phyloP scores from a whole-genome alignment of 2,888 invertebrate species.

The Dicranocentrus wangi region DNA sequence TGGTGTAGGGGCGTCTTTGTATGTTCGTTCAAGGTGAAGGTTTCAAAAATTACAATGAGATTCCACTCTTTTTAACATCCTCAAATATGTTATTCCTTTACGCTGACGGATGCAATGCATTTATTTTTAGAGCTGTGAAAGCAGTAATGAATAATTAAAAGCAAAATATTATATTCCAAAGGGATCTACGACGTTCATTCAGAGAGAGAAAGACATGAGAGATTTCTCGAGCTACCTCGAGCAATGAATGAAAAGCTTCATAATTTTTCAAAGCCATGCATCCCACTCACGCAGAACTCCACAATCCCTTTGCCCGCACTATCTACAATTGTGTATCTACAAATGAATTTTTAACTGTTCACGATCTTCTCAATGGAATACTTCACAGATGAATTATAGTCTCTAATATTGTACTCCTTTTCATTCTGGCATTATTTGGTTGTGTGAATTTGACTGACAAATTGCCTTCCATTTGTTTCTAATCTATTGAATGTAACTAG shows the following conservation, averaged over 20 bases:
- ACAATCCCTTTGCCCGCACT: not conserved
- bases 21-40: too few species aligned
- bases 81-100: too few species aligned
- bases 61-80: too few species aligned
- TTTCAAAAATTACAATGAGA: too few species aligned
- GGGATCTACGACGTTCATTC: too few species aligned
- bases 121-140: too few species aligned
- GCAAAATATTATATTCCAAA: too few species aligned
- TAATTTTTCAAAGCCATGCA: conserved; percentile 6
- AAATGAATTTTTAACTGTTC: conserved; percentile 3
- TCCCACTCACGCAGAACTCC: not conserved
- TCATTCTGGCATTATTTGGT: conserved; percentile 31
- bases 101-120: too few species aligned
- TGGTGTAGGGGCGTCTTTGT: too few species aligned
- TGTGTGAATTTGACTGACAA: conserved; percentile 57
- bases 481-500: conserved; percentile 40
- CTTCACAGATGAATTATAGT: conserved; percentile 25
- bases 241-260: conserved; percentile 14
- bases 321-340: not conserved
- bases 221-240: not conserved
- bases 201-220: too few species aligned
- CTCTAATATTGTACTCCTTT: not conserved
- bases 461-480: conserved; percentile 59
- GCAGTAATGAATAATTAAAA: too few species aligned
- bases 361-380: conserved; percentile 6